phyloP scores from a whole-genome alignment of 2,113 vertebrate species.

The Anseranas semipalmata region DNA sequence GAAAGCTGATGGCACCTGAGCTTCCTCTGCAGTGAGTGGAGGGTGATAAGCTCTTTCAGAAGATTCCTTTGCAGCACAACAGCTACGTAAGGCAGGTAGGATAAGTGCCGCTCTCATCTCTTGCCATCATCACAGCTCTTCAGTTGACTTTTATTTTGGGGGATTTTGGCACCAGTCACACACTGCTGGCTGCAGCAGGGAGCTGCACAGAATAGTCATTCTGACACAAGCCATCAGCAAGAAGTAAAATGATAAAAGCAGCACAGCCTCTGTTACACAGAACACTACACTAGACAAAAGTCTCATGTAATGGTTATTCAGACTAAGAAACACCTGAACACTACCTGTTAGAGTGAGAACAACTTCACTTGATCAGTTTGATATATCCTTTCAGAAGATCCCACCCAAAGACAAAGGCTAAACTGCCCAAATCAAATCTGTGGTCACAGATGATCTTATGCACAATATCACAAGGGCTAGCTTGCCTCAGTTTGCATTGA shows the following conservation, averaged over 20 bases:
- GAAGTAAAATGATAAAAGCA: neutral
- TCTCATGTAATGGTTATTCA: neutral
- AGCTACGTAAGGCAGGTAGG: neutral
- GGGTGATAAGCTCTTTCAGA: neutral
- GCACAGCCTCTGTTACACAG: neutral
- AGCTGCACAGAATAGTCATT: neutral
- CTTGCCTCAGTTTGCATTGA: neutral
- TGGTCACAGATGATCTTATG: neutral
- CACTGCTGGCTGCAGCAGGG: neutral
- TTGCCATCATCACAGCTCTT: neutral
- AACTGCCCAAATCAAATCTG: neutral
- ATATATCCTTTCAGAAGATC: neutral
- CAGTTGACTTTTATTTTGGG: neutral
- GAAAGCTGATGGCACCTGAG: neutral
- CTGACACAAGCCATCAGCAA: neutral
- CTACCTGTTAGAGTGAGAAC: neutral
- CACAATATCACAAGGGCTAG: neutral
- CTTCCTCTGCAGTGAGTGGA: neutral
- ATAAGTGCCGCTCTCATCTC: neutral
- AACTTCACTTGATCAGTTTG: neutral
- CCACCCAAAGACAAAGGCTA: neutral
- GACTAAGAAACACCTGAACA: neutral
- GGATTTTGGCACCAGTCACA: neutral
- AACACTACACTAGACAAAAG: neutral
- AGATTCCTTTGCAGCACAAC: neutral